phyloP scores from a whole-genome alignment of 2,888 invertebrate species.

The Homarus gammarus region DNA sequence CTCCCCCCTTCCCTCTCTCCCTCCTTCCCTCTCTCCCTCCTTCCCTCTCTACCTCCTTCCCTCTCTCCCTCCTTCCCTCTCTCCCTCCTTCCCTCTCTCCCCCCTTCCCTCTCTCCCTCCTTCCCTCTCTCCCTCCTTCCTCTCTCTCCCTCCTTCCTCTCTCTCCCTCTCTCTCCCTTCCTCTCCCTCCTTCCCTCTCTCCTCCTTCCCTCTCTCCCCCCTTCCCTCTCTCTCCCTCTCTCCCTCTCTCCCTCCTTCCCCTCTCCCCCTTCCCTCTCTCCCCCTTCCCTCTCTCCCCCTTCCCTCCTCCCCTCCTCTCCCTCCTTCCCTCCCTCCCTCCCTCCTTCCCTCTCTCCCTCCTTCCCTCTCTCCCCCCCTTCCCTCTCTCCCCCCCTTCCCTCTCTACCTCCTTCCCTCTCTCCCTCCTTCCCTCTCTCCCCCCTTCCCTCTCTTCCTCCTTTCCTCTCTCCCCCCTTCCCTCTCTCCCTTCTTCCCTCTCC shows the following conservation, averaged over 20 bases:
- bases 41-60: conserved; percentile 31
- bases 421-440: neutral
- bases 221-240: neutral
- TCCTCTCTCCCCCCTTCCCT: neutral
- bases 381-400: neutral
- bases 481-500: neutral
- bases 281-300: neutral
- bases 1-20: no score
- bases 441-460: neutral
- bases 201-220: no score
- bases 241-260: neutral
- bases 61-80: neutral
- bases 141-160: neutral
- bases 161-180: neutral
- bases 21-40: no score
- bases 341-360: no score
- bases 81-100: conserved; percentile 6
- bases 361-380: neutral
- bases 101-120: no score
- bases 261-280: no score
- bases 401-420: neutral
- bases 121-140: no score
- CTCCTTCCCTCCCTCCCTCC: no score
- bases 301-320: no score
- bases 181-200: no score